These are phyloP conservation scores for Verasper variegatus DNA, from an alignment of 2,113 vertebrate species.

Conservation along the genomic window DNA sequence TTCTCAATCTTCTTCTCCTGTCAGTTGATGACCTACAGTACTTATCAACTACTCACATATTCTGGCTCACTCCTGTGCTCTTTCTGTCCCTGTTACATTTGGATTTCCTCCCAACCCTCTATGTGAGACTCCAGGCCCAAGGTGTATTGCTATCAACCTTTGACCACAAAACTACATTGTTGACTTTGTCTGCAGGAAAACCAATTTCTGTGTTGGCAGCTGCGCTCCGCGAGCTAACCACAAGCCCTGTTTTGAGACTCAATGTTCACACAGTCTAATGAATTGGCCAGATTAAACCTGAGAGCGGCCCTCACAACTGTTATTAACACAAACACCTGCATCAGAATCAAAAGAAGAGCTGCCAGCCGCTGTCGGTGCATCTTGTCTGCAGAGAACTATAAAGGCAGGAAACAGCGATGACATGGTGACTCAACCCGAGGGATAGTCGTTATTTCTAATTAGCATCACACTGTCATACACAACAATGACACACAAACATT, in stretches of 20 bases:
- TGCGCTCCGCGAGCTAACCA: slow-evolving; percentile 29
- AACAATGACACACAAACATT: slow-evolving; percentile 51
- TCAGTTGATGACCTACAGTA: background rate
- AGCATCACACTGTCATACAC: slow-evolving; percentile 38
- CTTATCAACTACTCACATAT: background rate
- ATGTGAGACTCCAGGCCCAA: background rate
- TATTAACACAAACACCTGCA: slow-evolving; percentile 31
- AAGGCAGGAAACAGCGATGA: slow-evolving; percentile 16
- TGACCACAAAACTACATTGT: slow-evolving; percentile 18
- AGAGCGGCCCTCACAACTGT: slow-evolving; percentile 16
- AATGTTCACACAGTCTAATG: slow-evolving; percentile 30
- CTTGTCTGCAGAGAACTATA: slow-evolving; percentile 27
- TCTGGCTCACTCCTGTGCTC: background rate
- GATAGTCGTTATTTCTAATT: slow-evolving; percentile 49
- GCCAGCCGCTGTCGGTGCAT: background rate
- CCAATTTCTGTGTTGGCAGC: slow-evolving; percentile 40
- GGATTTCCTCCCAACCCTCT: background rate
- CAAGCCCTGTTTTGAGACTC: slow-evolving; percentile 18
- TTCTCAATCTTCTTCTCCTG: background rate
- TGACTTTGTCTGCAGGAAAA: slow-evolving; percentile 49
- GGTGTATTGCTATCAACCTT: background rate
- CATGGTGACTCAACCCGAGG: slow-evolving; percentile 19
- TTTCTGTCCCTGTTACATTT: background rate
- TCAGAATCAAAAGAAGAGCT: slow-evolving; percentile 13
- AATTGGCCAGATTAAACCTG: slow-evolving; percentile 29